Evolutionary conservation across 30 jellyfish, hydroid and myxozoan genomes (phyloP).

Genomic region (Aurelia sp.): DNA sequence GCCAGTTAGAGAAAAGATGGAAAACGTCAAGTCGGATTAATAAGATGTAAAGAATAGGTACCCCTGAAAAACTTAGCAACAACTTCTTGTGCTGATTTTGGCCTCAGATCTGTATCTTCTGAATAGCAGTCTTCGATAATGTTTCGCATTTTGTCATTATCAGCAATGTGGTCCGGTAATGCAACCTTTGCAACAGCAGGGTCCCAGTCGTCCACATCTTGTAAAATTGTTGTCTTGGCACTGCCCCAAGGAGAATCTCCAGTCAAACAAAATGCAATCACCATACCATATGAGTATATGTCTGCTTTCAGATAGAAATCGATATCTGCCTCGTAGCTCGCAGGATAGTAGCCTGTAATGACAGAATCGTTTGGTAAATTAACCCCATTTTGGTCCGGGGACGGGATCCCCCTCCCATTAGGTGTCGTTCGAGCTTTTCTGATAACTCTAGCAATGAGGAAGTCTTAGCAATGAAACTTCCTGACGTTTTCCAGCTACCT

Average conservation of each 20-base stretch:
- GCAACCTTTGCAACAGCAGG: conserved; percentile 47
- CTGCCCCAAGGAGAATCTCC: conserved; percentile 76
- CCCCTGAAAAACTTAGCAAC: conserved; percentile 64
- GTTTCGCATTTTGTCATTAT: conserved; percentile 47
- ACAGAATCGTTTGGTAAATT: too few relatives aligned
- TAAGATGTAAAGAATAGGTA: neutral
- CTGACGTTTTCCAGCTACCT: too few relatives aligned
- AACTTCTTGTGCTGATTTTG: conserved; percentile 56
- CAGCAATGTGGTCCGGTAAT: conserved; percentile 50
- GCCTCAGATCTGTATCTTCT: conserved; percentile 54
- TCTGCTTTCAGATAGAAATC: conserved; percentile 77
- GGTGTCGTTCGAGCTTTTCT: too few relatives aligned
- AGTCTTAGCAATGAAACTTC: too few relatives aligned
- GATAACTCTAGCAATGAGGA: too few relatives aligned
- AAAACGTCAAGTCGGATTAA: too few relatives aligned
- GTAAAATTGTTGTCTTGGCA: conserved; percentile 53
- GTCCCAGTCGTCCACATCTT: conserved; percentile 48
- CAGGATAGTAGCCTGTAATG: conserved; percentile 61
- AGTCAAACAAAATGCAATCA: conserved; percentile 79
- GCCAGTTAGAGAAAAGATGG: too few relatives aligned
- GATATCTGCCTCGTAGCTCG: conserved; percentile 57
- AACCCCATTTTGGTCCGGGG: too few relatives aligned
- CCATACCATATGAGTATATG: conserved; percentile 78
- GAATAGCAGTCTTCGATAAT: conserved; percentile 57
- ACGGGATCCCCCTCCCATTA: too few relatives aligned